Percentiles rank a stretch among this genome's conserved stretches.
phyloP scores from a whole-genome alignment of 1,140 invertebrate species.

The Musca domestica region DNA sequence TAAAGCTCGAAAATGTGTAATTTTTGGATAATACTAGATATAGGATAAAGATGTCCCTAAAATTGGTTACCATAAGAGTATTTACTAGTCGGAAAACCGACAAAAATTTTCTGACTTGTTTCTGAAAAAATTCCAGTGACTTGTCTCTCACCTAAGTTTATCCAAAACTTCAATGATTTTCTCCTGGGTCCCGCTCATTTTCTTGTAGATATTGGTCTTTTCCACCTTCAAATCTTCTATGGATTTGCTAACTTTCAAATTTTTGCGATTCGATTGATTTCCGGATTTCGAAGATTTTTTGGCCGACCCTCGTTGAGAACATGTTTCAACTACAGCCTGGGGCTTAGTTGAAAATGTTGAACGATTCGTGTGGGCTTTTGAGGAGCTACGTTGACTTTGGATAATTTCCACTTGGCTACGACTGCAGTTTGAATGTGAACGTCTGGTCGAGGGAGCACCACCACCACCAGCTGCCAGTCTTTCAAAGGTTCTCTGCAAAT shows the following conservation, averaged over 20 bases:
- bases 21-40: no score
- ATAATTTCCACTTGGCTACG: no score
- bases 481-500: not conserved
- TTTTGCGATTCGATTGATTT: not conserved
- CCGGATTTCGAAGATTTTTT: not conserved
- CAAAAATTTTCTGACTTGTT: no score
- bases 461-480: not conserved
- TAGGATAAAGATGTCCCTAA: no score
- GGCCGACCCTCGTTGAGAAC: not conserved
- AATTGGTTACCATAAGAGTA: no score
- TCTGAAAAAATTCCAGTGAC: no score
- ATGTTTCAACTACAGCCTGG: not conserved
- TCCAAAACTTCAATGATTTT: slow-evolving; percentile 39
- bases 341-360: not conserved
- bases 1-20: no score
- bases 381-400: no score
- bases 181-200: slow-evolving; percentile 41
- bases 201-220: slow-evolving; percentile 40
- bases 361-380: not conserved
- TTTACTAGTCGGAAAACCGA: no score
- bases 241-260: slow-evolving; percentile 30
- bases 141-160: slow-evolving; percentile 32
- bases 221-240: slow-evolving; percentile 42
- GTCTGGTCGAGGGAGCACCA: not conserved
- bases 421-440: no score